Evolutionary conservation across 2,113 vertebrate species (phyloP).

Genomic region (Bucco capensis): DNA sequence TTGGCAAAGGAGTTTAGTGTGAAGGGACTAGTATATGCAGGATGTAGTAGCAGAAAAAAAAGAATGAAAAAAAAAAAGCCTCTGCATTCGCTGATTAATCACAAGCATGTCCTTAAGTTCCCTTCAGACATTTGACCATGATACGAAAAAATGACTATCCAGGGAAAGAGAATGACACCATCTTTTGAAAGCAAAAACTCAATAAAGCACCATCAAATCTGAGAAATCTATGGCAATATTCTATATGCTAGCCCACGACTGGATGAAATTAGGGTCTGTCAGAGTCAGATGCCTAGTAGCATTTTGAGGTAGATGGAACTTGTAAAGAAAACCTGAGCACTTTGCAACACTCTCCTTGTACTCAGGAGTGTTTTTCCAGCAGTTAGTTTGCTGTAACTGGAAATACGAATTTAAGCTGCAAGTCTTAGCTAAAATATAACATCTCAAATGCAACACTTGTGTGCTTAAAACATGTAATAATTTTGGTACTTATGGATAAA

Average conservation of each 20-base stretch:
- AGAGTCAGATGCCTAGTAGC: not conserved
- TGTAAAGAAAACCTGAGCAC: not conserved
- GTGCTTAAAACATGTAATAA: accelerated
- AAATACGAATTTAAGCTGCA: not conserved
- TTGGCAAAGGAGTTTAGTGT: conserved; percentile 28
- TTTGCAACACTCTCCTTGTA: not conserved
- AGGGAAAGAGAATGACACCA: not conserved
- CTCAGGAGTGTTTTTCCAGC: not conserved
- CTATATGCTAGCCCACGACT: too few species aligned
- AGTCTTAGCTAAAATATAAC: not conserved
- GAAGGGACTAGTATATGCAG: not conserved
- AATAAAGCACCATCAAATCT: not conserved
- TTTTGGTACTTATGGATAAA: not conserved
- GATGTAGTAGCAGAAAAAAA: not conserved
- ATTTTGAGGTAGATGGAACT: not conserved
- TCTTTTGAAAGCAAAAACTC: not conserved
- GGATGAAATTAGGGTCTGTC: not conserved
- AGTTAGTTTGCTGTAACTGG: not conserved
- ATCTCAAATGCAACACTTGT: not conserved
- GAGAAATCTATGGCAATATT: not conserved
- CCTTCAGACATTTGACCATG: not conserved
- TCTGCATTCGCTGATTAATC: not conserved
- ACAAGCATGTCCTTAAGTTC: not conserved
- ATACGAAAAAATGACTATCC: not conserved
- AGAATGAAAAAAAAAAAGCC: not conserved